phyloP scores from a whole-genome alignment of 2,888 invertebrate species.

The Sinopyrophorus schimmeli region DNA sequence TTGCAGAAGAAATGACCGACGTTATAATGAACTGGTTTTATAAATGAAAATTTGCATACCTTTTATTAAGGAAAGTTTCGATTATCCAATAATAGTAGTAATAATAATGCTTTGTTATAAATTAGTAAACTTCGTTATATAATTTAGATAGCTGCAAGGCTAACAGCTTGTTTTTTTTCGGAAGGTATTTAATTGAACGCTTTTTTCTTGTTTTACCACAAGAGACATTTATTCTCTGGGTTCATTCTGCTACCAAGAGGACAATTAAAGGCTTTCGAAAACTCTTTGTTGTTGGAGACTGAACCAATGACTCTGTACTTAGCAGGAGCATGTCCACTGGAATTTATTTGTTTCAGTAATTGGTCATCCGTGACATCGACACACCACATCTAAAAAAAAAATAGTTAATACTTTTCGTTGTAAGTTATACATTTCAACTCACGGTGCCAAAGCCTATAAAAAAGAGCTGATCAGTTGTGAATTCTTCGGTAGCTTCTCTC shows the following conservation, averaged over 20 bases:
- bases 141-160: too few species aligned
- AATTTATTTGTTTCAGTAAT: constrained; percentile 35
- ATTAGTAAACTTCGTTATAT: too few species aligned
- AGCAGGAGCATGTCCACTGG: constrained; percentile 41
- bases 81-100: too few species aligned
- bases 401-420: too few species aligned
- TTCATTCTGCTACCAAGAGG: constrained; percentile 50
- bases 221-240: constrained; percentile 48
- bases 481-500: constrained; percentile 29
- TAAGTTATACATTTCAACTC: constrained; percentile 35
- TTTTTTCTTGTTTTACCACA: constrained; percentile 52
- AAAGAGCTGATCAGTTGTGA: constrained; percentile 50
- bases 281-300: constrained; percentile 53
- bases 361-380: constrained; percentile 44
- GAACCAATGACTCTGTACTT: constrained; percentile 51
- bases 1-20: too few species aligned
- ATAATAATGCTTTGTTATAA: too few species aligned
- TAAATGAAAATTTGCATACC: too few species aligned
- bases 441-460: constrained; percentile 54
- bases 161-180: too few species aligned
- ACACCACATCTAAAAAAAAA: constrained; percentile 51
- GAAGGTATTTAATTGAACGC: too few species aligned
- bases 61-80: too few species aligned
- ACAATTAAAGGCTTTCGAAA: constrained; percentile 51
- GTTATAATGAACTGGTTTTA: too few species aligned